Base-by-base conservation (phyloP, 2,888 invertebrate genomes). In the Tenthredo amoena region DNA sequence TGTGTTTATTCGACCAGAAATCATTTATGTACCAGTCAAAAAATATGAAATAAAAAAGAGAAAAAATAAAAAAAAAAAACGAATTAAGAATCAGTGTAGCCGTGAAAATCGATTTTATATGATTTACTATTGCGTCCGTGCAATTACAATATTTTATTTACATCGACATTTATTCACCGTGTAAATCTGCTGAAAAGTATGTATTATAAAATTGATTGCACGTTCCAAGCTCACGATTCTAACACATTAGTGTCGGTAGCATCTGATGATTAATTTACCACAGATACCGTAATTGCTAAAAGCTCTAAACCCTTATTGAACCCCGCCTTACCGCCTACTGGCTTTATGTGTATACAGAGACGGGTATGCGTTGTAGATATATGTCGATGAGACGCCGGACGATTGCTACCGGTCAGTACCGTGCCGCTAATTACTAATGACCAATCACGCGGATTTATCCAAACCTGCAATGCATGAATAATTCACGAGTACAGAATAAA, bases 341-440 rank as follows among this genome's bases (percentile, higher is more conserved):
- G 47, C 47, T 50, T 0, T 50, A 50, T 50, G 18, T 50, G 5
- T 18, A 50, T 50, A 18, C n/a, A 26, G 18, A 62, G 7, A 21
- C 10, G 26, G 3, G 21, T 62, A 62, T 26, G 21, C 21, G 10
- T n/a, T 21, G 21, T 62, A 2, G 34, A 37, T 37, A 71, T 37
- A 71, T n/a, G 37, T 71, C 37, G 34, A 71, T 37, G 31, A 34
- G 37, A 34, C 34, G 18, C 37, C 31, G 71, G 71, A 37, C 37
- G 71, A 31, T 71, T n/a, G 37, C 37, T n/a, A 37, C 71, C 18
- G 71, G 31, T 34, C 34, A 71, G 71, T 34, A 71, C 71, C 71
- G 71, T 37, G 37, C 71, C 71, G n/a, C 71, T 71, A 71, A 71
- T 71, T 71, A 71, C 71, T 34, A 71, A 71, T 71, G 37, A 71